Evolutionary conservation across 2,888 invertebrate species (phyloP).

Genomic region (Melangyna quadrimaculata): DNA sequence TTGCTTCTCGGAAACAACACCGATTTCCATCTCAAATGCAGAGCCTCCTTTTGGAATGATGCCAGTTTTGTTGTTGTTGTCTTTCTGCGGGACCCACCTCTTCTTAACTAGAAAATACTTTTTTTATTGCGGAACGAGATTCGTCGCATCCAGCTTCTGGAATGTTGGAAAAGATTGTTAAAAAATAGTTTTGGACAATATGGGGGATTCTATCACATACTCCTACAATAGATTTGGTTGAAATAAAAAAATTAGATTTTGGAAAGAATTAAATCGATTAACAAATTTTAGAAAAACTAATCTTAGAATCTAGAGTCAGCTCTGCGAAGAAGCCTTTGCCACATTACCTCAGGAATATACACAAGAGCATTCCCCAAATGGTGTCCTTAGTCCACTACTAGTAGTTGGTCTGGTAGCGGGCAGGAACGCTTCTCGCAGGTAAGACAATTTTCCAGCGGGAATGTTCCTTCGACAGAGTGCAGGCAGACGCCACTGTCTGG

Average conservation of each 20-base stretch:
- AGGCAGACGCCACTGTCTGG: conserved; percentile 83
- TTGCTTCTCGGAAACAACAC: conserved; percentile 18
- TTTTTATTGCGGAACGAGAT: conserved; percentile 35
- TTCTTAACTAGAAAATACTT: conserved; percentile 32
- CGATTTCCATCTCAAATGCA: conserved; percentile 32
- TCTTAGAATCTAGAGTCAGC: conserved; percentile 49
- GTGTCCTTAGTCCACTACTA: conserved; percentile 72
- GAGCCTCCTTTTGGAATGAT: conserved; percentile 25
- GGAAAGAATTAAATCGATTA: conserved; percentile 78
- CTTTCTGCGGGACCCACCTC: conserved; percentile 58
- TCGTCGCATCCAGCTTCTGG: conserved; percentile 62
- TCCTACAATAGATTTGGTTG: conserved; percentile 60
- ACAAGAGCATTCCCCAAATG: conserved; percentile 47
- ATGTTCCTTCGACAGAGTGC: conserved; percentile 82
- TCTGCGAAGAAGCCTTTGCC: conserved; percentile 6
- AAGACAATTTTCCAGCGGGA: conserved; percentile 84
- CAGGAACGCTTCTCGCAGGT: conserved; percentile 78
- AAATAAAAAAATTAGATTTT: conserved; percentile 18
- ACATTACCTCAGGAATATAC: conserved; percentile 49
- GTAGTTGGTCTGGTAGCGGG: conserved; percentile 74
- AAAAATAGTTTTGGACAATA: conserved; percentile 33
- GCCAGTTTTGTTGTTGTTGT: conserved; percentile 25
- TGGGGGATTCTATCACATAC: conserved; percentile 59
- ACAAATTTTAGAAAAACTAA: conserved; percentile 63
- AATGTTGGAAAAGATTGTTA: conserved; percentile 66